Evolutionary conservation across 2,888 invertebrate species (phyloP).

Genomic region (Shargacucullia verbasci): DNA sequence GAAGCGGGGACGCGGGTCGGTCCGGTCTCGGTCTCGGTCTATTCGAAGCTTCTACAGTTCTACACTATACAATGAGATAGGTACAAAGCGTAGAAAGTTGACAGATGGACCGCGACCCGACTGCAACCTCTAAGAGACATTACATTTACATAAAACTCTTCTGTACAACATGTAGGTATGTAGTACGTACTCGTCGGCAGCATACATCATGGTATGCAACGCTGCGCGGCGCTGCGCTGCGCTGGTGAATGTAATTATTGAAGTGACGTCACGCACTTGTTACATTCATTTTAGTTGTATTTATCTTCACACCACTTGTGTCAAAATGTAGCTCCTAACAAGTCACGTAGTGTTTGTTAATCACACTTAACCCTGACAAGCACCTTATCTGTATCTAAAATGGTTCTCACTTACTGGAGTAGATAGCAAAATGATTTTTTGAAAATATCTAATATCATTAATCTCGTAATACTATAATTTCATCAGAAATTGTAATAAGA

Average conservation of each 20-base stretch:
- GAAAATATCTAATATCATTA: too few species aligned
- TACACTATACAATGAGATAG: neutral
- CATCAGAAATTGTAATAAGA: too few species aligned
- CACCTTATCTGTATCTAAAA: conserved; percentile 14
- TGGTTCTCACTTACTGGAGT: neutral
- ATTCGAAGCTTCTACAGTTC: too few species aligned
- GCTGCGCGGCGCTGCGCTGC: neutral
- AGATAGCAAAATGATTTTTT: conserved; percentile 8
- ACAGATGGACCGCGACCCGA: neutral
- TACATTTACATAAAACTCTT: too few species aligned
- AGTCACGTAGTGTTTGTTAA: conserved; percentile 8
- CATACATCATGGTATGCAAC: too few species aligned
- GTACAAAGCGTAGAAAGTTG: neutral
- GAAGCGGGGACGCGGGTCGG: neutral
- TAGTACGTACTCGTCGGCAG: neutral
- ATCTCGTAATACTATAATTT: too few species aligned
- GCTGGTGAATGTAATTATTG: neutral
- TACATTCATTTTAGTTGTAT: neutral
- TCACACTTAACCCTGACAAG: conserved; percentile 5
- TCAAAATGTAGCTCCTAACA: neutral
- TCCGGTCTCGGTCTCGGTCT: neutral
- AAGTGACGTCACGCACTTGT: neutral
- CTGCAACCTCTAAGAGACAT: conserved; percentile 5
- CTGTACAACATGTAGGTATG: too few species aligned
- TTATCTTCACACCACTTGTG: conserved; percentile 11